Evolutionary conservation across 2,797 vertebrate species (phyloP).

Genomic region (Masticophis lateralis): DNA sequence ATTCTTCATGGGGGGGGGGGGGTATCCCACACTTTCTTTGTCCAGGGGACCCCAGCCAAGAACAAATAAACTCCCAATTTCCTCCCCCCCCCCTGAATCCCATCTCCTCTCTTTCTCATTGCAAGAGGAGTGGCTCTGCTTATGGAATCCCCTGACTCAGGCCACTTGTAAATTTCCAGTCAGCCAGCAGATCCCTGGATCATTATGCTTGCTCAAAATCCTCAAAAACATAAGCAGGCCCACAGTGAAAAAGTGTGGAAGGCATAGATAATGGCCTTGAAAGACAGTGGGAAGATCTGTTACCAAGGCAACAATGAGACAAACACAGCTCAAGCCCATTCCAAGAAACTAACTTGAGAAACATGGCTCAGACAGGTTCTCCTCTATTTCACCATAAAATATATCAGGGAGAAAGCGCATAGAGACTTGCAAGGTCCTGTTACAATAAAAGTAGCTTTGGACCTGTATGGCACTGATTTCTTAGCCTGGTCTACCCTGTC

Average conservation of each 20-base stretch:
- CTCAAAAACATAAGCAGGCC: background rate
- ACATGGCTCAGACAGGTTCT: background rate
- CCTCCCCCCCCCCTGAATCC: background rate
- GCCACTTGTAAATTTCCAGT: background rate
- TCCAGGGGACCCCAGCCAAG: background rate
- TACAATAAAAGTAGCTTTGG: background rate
- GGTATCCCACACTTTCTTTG: background rate
- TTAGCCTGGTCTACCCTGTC: background rate
- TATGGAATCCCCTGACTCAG: background rate
- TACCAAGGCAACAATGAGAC: background rate
- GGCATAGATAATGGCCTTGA: background rate
- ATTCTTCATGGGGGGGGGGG: too few species aligned
- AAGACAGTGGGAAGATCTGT: background rate
- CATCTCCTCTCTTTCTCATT: background rate
- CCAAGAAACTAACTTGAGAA: background rate
- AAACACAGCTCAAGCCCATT: background rate
- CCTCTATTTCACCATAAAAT: background rate
- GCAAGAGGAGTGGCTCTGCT: background rate
- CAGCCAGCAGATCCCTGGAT: background rate
- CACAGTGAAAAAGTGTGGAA: background rate
- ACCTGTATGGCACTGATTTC: background rate
- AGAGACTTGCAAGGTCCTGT: background rate
- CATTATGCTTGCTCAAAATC: background rate
- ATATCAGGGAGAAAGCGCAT: background rate
- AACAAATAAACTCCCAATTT: background rate